These are phyloP conservation scores for Petroica traversi DNA, from an alignment of 2,113 vertebrate genomes.

Conservation along the genomic window DNA sequence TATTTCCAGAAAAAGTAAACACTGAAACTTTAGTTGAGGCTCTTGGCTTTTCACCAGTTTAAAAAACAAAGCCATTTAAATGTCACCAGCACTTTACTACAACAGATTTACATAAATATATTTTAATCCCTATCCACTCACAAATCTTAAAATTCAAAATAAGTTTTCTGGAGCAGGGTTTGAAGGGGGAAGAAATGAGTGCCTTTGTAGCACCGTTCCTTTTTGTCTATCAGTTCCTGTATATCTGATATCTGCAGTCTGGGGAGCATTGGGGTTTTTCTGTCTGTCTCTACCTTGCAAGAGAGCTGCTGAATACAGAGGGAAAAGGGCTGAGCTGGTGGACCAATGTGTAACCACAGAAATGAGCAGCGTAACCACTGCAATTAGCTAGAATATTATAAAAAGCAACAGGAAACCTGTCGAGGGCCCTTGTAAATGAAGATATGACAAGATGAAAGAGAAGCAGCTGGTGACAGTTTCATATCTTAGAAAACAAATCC, in stretches of 20 bases:
- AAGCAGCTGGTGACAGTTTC: constrained; percentile 11
- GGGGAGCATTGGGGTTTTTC: background rate
- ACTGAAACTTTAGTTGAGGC: background rate
- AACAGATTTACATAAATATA: background rate
- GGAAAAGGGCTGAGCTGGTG: background rate
- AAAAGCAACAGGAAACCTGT: constrained; percentile 21
- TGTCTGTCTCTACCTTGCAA: background rate
- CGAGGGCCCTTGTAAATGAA: background rate
- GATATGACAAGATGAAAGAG: background rate
- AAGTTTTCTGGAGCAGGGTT: background rate
- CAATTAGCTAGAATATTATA: background rate
- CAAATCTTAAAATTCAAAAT: background rate
- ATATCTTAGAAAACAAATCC: background rate
- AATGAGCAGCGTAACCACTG: background rate
- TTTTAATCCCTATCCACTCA: background rate
- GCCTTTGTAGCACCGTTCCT: background rate
- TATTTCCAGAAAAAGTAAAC: background rate
- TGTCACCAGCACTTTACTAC: background rate
- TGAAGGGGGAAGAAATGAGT: background rate
- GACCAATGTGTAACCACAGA: background rate
- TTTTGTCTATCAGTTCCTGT: background rate
- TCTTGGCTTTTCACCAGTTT: background rate
- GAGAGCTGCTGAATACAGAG: background rate
- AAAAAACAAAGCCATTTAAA: background rate
- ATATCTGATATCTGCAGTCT: background rate